Conservation (phyloP, 1,140 invertebrate species). For the Euura saliciscinereae region DNA sequence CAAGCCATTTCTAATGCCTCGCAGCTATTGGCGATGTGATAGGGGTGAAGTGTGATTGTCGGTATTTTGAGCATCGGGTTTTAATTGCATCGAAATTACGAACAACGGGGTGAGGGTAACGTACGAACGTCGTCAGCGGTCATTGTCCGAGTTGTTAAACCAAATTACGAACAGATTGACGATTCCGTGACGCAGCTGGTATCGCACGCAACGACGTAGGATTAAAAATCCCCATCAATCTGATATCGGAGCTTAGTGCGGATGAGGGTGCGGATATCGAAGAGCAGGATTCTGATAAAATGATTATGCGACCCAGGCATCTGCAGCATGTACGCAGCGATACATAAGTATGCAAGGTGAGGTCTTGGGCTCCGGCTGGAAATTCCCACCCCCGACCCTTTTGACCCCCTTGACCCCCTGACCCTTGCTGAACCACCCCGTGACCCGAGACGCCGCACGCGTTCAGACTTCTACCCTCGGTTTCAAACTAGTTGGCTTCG, state of each 20-base stretch:
- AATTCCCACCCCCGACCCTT: background rate
- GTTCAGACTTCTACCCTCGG: slow-evolving; percentile 42
- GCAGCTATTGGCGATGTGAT: background rate
- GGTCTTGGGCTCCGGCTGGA: slow-evolving; percentile 25
- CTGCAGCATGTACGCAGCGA: too few relatives aligned
- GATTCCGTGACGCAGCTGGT: too few relatives aligned
- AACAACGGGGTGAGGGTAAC: background rate
- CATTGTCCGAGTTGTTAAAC: background rate
- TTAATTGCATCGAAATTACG: background rate
- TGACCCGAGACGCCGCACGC: slow-evolving; percentile 28
- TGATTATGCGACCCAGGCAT: too few relatives aligned
- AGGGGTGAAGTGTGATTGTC: background rate
- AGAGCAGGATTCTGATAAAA: too few relatives aligned
- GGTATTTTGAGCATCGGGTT: background rate
- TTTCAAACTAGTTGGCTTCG: slow-evolving; percentile 51
- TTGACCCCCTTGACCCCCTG: background rate
- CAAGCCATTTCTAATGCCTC: background rate
- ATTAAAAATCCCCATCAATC: too few relatives aligned
- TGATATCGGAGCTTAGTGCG: too few relatives aligned
- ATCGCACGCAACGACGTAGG: too few relatives aligned
- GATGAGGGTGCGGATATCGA: too few relatives aligned
- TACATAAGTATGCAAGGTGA: slow-evolving; percentile 43
- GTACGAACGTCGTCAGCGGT: background rate
- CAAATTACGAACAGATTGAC: background rate
- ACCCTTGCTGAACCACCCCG: background rate